These are phyloP conservation scores for Ophraella communa DNA, from an alignment of 2,888 invertebrate species.

Conservation along the genomic window DNA sequence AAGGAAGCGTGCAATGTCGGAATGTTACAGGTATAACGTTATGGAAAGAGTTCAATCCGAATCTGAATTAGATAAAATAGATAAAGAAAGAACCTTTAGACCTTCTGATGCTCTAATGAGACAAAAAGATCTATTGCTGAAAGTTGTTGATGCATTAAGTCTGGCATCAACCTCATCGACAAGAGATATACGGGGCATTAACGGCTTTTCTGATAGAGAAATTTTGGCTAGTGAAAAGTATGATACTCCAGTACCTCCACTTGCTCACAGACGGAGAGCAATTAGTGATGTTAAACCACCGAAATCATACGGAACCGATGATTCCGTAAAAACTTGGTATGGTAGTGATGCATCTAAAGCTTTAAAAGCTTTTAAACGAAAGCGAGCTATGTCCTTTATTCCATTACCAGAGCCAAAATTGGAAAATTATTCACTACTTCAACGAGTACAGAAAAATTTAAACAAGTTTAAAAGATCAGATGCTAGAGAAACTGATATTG, in stretches of 20 bases:
- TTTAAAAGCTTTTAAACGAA: constrained; percentile 60
- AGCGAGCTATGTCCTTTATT: constrained; percentile 38
- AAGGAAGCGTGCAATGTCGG: constrained; percentile 68
- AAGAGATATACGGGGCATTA: constrained; percentile 63
- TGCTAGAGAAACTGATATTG: constrained; percentile 44
- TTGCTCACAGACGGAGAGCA: constrained; percentile 64
- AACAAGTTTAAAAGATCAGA: constrained; percentile 38
- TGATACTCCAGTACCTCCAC: constrained; percentile 30
- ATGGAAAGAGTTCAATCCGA: constrained; percentile 65
- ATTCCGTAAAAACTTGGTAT: constrained; percentile 70
- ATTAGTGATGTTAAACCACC: constrained; percentile 65
- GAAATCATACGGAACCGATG: constrained; percentile 48
- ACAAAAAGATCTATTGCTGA: constrained; percentile 76
- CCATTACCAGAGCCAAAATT: constrained; percentile 1
- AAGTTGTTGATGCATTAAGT: constrained; percentile 80
- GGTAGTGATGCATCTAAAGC: constrained; percentile 69
- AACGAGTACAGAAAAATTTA: constrained; percentile 35
- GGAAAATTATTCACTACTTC: constrained; percentile 23
- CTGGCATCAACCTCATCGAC: constrained; percentile 55
- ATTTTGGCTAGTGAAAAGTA: constrained; percentile 73
- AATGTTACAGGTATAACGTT: constrained; percentile 64
- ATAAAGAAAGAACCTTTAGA: constrained; percentile 76
- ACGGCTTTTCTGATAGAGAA: constrained; percentile 76
- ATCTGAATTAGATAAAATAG: constrained; percentile 76
- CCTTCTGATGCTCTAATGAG: constrained; percentile 74